phyloP scores from a whole-genome alignment of 92 coral and sea anemone species.

The Epizoanthus ramosus region DNA sequence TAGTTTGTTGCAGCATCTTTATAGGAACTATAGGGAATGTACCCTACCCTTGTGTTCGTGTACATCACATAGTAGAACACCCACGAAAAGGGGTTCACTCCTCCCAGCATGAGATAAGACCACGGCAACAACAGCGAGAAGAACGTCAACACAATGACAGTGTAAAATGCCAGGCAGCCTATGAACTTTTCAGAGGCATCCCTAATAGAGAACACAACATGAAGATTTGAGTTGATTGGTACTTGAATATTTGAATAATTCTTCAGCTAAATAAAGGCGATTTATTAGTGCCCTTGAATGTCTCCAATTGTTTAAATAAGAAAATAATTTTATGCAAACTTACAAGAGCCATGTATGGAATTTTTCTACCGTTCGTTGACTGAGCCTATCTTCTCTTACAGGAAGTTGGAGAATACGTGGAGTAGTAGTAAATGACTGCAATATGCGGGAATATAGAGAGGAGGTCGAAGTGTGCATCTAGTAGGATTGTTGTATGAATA shows the following conservation, averaged over 20 bases:
- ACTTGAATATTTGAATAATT: not conserved
- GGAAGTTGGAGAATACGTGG: too few relatives aligned
- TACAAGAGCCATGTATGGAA: too few relatives aligned
- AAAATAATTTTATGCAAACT: too few relatives aligned
- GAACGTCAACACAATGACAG: slow-evolving; percentile 68
- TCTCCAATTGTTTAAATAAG: too few relatives aligned
- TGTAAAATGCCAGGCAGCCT: slow-evolving; percentile 79
- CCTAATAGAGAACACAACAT: slow-evolving; percentile 40
- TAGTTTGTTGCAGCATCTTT: too few relatives aligned
- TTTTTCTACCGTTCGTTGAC: too few relatives aligned
- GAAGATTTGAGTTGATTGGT: not conserved
- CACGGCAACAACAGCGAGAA: slow-evolving; percentile 88
- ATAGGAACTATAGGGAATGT: not conserved
- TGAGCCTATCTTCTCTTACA: too few relatives aligned
- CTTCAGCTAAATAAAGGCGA: not conserved
- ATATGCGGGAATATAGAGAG: too few relatives aligned
- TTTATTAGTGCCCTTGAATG: too few relatives aligned
- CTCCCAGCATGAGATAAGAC: slow-evolving; percentile 84
- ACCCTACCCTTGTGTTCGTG: slow-evolving; percentile 71
- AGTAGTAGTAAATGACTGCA: too few relatives aligned
- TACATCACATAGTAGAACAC: slow-evolving; percentile 59
- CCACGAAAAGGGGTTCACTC: slow-evolving; percentile 86
- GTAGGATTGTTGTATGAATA: too few relatives aligned
- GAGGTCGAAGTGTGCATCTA: too few relatives aligned
- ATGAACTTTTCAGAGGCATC: slow-evolving; percentile 68